Base-by-base conservation (phyloP, 1,140 invertebrate genomes). In the Zaprionus vittiger region DNA sequence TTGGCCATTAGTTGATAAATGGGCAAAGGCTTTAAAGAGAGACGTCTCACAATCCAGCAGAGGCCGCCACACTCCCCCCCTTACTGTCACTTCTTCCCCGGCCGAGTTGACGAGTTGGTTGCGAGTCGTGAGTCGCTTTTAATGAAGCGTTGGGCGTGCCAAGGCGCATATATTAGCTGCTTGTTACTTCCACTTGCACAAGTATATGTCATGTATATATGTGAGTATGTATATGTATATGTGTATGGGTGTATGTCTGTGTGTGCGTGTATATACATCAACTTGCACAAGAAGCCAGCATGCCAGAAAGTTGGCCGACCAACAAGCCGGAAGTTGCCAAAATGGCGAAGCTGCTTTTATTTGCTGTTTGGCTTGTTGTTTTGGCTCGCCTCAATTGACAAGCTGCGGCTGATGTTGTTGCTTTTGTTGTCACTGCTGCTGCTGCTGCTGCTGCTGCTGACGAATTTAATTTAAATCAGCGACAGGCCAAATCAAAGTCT, bases 1-100 rank as follows among this genome's bases (percentile, higher is more conserved):
- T 87, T 89, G 74, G 81, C 70, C 83, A 84, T 89, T 85, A 75
- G 78, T 84, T 89, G 81, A 87, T 89, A 87, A 87, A 87, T 89
- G 81, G 73, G 67, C 66, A 80, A 79, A 68, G 81, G 84, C 83
- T 83, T 87, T 89, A 89, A 89, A 70, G 64, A 77, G 60, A 72
- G 44, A 68, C 38, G 26, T 34, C 54, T 2, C 26, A 47, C 15
- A 47, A 17, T 47, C 15, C 41, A 47, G 31, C 31, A 11, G 31
- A 9, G 9, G 15, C 12, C 38, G n/a, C n/a, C 41, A 6, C 41
- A 3, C 0, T 7, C 1, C 26, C 26, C 15, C n/a, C n/a, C 5
- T 4, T 17, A 6, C 38, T 41, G 38, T 47, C 15, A n/a, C 41
- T n/a, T 0, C 6, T 44, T 11, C 22, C 44, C 47, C 14, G 4